Conservation (phyloP, 2,888 invertebrate genomes). For the Athalia cordata region DNA sequence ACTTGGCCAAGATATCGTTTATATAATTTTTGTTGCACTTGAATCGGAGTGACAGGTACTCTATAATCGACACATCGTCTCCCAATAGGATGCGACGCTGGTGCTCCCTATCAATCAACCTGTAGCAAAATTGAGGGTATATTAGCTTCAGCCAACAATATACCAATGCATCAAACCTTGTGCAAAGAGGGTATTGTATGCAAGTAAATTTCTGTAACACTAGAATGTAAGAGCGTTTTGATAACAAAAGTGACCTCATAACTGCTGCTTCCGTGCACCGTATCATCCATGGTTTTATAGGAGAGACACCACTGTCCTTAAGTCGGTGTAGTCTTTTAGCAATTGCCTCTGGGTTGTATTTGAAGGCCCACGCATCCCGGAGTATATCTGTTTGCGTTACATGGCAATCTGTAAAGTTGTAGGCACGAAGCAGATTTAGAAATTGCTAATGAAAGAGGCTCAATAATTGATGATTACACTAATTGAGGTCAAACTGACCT, state of each 20-base stretch:
- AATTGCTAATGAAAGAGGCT: not conserved
- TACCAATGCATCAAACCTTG: not conserved
- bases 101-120: slow-evolving; percentile 67
- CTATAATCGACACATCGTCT: slow-evolving; percentile 64
- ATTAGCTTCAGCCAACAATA: not conserved
- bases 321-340: slow-evolving; percentile 75
- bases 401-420: slow-evolving; percentile 73
- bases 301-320: slow-evolving; percentile 73
- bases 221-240: not conserved
- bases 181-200: not conserved
- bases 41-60: slow-evolving; percentile 72
- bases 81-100: slow-evolving; percentile 71
- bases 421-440: not conserved
- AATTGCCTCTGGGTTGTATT: slow-evolving; percentile 77
- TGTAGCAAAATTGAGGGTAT: slow-evolving; percentile 53
- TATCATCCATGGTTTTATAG: slow-evolving; percentile 81
- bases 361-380: slow-evolving; percentile 80
- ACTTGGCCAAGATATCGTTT: slow-evolving; percentile 65
- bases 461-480: not conserved
- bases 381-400: slow-evolving; percentile 76
- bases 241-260: slow-evolving; percentile 73
- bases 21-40: slow-evolving; percentile 66
- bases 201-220: slow-evolving; percentile 46
- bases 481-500: not conserved
- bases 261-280: slow-evolving; percentile 77